Conservation (phyloP, 2,113 vertebrate species). For the Xyrauchen texanus region DNA sequence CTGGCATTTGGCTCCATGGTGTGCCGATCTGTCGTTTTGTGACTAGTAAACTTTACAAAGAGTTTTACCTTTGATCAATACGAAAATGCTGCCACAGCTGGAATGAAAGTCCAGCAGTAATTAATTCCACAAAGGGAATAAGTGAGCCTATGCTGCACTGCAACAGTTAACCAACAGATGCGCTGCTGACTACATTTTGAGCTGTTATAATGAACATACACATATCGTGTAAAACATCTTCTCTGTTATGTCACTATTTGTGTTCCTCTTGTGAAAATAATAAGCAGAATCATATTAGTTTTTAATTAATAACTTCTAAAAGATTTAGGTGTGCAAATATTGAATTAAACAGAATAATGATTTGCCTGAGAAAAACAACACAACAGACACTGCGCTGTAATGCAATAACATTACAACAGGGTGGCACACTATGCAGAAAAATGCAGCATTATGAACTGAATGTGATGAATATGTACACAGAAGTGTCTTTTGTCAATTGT, state of each 20-base stretch:
- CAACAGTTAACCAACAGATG: slow-evolving; percentile 54
- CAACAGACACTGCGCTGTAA: neutral
- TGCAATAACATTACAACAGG: neutral
- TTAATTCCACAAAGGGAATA: neutral
- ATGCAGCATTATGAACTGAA: neutral
- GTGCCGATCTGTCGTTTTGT: slow-evolving; percentile 17
- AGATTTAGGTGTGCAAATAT: neutral
- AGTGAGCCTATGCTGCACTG: neutral
- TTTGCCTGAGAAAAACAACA: neutral
- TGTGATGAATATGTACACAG: neutral
- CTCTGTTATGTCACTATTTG: neutral
- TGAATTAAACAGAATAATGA: neutral
- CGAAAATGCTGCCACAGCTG: slow-evolving; percentile 15
- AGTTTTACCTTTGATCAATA: slow-evolving; percentile 19
- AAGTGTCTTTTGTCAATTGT: neutral
- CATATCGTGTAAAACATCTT: neutral
- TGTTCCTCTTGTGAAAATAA: neutral
- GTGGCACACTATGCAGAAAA: slow-evolving; percentile 9
- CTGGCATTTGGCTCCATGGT: neutral
- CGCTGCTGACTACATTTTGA: slow-evolving; percentile 51
- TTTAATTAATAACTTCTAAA: neutral
- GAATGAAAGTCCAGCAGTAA: slow-evolving; percentile 30
- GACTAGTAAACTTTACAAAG: neutral
- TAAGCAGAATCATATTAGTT: neutral
- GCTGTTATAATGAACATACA: neutral